Evolutionary conservation across 2,797 vertebrate species (phyloP), one percentile per base, ranked within the genome.

Genomic region (Lepilemur septentrionalis): DNA sequence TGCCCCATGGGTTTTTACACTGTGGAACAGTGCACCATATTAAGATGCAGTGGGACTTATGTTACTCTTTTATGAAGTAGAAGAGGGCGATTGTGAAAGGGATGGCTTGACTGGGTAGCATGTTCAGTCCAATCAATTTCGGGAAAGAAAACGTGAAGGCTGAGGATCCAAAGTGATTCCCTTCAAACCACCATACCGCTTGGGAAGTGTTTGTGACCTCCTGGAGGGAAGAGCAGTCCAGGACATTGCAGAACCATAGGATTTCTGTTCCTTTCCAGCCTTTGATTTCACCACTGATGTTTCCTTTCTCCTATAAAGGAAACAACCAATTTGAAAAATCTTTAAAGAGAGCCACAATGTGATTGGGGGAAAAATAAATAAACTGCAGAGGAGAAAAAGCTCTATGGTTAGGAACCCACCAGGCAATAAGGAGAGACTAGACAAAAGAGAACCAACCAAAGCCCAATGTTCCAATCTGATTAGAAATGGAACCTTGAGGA

Each of bases 251-350:
- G 10, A 32, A 7, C 41, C 69, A 11, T 6, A 8, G 6, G 30
- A 73, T 55, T 61, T 75, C n/a, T 65, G 11, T 95, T 92, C 67
- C n/a, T 80, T 90, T 57, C 2, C 9, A 41, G 17, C 5, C 30
- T 92, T 96, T 92, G 52, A 41, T 72, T 93, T 96, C 85, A 90
- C 8, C 1, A 80, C 9, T 84, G 25, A 79, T 80, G 30, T 65
- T 92, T 93, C n/a, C 12, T 80, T 93, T 86, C n/a, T 80, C 32
- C 67, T 63, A 28, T 50, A 79, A 84, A 81, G 35, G 69, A 91
- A 80, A 75, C 15, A 28, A 57, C 7, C 4, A 61, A 0, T 23
- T 89, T 86, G 57, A 85, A 85, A 82, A 65, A 75, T 52, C 11
- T 61, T 93, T 79, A 48, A 93, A 79, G 41, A 89, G 4, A 38